Evolutionary conservation across 2,797 vertebrate species (phyloP).

Genomic region (Ptychadena robeensis): DNA sequence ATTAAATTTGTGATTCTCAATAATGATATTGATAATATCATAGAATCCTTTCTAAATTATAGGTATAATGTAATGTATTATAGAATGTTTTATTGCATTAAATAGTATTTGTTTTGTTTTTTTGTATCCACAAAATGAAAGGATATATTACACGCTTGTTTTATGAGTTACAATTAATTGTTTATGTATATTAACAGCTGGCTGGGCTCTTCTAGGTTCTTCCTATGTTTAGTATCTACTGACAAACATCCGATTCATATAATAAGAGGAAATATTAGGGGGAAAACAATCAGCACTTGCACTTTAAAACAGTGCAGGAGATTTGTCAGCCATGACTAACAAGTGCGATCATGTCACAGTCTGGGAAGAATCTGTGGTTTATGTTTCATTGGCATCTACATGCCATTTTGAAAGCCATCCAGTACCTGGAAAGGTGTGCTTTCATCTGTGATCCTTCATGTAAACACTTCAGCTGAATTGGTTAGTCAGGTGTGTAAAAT

Average conservation of each 20-base stretch:
- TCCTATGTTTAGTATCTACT: slow-evolving; percentile 26
- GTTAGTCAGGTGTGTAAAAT: slow-evolving; percentile 52
- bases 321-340: slow-evolving; percentile 53
- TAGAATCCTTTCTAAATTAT: no score
- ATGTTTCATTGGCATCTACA: slow-evolving; percentile 49
- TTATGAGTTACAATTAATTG: background rate
- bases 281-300: slow-evolving; percentile 37
- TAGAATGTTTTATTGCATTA: no score
- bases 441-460: slow-evolving; percentile 45
- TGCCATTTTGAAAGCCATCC: slow-evolving; percentile 34
- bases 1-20: no score
- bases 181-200: background rate
- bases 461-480: slow-evolving; percentile 37
- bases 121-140: background rate
- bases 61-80: no score
- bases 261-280: slow-evolving; percentile 39
- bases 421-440: slow-evolving; percentile 35
- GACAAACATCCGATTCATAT: slow-evolving; percentile 17
- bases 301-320: slow-evolving; percentile 33
- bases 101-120: no score
- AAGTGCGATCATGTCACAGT: slow-evolving; percentile 53
- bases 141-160: background rate
- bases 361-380: slow-evolving; percentile 51
- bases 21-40: no score
- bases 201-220: background rate